phyloP scores from a whole-genome alignment of 1,140 invertebrate species.

The Drosophila azteca region DNA sequence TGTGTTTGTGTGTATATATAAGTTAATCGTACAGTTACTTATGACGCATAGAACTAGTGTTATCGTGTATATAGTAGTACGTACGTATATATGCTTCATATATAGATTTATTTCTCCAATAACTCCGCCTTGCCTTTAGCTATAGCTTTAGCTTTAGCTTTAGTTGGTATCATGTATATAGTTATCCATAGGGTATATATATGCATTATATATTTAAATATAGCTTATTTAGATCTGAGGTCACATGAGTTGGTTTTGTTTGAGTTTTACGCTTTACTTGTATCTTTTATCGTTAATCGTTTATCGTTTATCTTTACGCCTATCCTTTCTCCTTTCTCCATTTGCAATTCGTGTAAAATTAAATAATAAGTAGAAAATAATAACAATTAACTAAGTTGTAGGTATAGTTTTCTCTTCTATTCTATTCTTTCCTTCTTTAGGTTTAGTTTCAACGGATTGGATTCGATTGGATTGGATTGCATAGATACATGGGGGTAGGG shows the following conservation, averaged over 20 bases:
- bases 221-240: conserved; percentile 84
- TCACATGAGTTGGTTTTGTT: conserved; percentile 84
- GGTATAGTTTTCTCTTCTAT: conserved; percentile 51
- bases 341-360: conserved; percentile 76
- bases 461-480: conserved; percentile 8
- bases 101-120: conserved; percentile 50
- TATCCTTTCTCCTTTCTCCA: conserved; percentile 63
- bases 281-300: conserved; percentile 42
- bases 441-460: conserved; percentile 47
- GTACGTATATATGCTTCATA: conserved; percentile 75
- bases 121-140: conserved; percentile 46
- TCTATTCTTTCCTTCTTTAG: conserved; percentile 31
- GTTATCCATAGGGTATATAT: conserved; percentile 56
- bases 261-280: conserved; percentile 81
- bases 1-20: conserved; percentile 63
- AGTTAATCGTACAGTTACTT: conserved; percentile 77
- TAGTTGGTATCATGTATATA: conserved; percentile 56
- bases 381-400: conserved; percentile 81
- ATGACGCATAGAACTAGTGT: conserved; percentile 73
- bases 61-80: conserved; percentile 64
- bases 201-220: conserved; percentile 71
- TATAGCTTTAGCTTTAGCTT: conserved; percentile 50
- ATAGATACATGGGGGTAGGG: conserved; percentile 2
- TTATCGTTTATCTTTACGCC: conserved; percentile 5
- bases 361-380: conserved; percentile 83